These are phyloP conservation scores for Polietes domitor DNA, from an alignment of 2,888 invertebrate species.

Conservation along the genomic window DNA sequence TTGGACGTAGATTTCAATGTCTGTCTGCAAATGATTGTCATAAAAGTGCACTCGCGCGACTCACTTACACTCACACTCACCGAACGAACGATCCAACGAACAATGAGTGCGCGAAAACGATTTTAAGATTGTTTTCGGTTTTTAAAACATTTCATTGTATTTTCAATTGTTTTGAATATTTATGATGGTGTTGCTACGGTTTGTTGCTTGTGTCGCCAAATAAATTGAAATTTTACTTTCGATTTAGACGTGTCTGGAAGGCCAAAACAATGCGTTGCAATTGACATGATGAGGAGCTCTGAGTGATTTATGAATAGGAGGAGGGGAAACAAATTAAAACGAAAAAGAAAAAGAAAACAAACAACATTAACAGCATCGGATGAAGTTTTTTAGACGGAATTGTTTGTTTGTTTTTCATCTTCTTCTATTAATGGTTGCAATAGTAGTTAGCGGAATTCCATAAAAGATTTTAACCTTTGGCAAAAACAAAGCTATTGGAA, in stretches of 20 bases:
- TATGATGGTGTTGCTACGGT: constrained; percentile 36
- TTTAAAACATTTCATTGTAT: neutral
- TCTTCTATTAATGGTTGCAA: neutral
- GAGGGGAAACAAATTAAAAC: too few relatives aligned
- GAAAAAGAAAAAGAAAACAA: neutral
- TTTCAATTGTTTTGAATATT: constrained; percentile 53
- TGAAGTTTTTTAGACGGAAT: too few relatives aligned
- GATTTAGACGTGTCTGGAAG: constrained; percentile 56
- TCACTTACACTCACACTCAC: too few relatives aligned
- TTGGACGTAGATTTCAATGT: neutral
- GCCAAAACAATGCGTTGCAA: neutral
- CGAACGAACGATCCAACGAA: too few relatives aligned
- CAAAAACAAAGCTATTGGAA: too few relatives aligned
- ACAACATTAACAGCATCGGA: neutral
- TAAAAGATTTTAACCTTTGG: neutral
- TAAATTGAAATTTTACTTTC: constrained; percentile 59
- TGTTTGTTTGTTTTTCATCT: too few relatives aligned
- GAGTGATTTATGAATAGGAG: constrained; percentile 9
- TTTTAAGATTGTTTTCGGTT: constrained; percentile 3
- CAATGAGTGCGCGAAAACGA: constrained; percentile 44
- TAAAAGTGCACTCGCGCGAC: constrained; percentile 43
- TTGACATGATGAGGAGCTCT: neutral
- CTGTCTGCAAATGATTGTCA: neutral
- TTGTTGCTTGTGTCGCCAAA: constrained; percentile 39
- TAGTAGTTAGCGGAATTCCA: neutral